Base-by-base conservation (phyloP, 2,888 invertebrate species). In the Apomyelois bistriatella region DNA sequence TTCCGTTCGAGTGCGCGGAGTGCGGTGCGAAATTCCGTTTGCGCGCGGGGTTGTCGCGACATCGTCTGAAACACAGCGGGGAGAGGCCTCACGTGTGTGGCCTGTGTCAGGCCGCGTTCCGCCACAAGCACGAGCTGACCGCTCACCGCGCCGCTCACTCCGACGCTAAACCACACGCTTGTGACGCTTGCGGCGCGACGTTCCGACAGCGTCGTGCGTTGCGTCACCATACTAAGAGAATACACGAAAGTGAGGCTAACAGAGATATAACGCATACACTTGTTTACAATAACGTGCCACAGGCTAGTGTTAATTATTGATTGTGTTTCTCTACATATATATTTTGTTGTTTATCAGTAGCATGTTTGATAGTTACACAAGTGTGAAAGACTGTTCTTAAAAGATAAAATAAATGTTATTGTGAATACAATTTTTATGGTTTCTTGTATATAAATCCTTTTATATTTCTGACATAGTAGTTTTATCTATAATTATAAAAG, bases 21-120 rank as follows among this genome's bases (percentile, higher is more conserved):
- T 94, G 94, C 72, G 88, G 91, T 22, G 92, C 92, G 49, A 87
- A 90, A 49, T 94, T 94, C 72, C 80, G 93, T 1, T 86, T 93
- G 32, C 91, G 92, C 38, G 88, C 92, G 1, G 90, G 92, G 0
- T 76, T 94, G 17, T 68, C 88, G 57, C 76, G 93, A 1, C 94
- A 94, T 69, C 73, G 87, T 0, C 90, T 92, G 1, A 88, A 90
- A 51, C 94, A 94, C 69, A 91, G 93, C 0, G 93, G 93, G 2
- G 93, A 92, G 65, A 90, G 92, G 58, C 92, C 93, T 6, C 91
- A 92, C 75, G 85, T 79, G 0, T 94, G 94, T 67, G 84, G 84
- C 35, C 75, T 86, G 15, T 94, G 94, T 72, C 91, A 90, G 1
- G 82, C 90, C 42, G 74, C 82, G 13, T 94, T 93, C 76, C 80